A percentile compares a stretch with the other conserved stretches of the same genome.
These are phyloP conservation scores for Stratiolaelaps scimitus DNA, from an alignment of 1,140 invertebrate genomes.

Conservation along the genomic window DNA sequence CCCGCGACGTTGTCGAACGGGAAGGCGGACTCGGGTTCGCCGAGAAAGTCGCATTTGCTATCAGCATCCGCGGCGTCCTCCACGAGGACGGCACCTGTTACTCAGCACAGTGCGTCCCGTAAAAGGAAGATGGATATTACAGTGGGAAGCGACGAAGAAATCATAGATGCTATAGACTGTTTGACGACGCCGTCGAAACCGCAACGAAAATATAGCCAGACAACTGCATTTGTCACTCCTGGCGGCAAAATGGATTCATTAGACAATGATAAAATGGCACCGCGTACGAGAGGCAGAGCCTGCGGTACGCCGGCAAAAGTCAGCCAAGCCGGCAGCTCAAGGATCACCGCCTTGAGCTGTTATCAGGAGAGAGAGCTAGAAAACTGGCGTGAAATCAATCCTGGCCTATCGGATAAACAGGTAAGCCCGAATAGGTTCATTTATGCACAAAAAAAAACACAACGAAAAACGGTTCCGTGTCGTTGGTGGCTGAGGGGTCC, in stretches of 20 bases:
- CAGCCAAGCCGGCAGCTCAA: background rate
- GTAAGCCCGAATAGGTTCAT: background rate
- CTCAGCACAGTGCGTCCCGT: too few species aligned
- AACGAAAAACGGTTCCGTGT: too few species aligned
- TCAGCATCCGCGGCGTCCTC: too few species aligned
- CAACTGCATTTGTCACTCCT: background rate
- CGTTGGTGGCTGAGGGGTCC: background rate
- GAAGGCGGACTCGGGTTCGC: too few species aligned
- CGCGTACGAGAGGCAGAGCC: background rate
- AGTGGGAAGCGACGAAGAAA: too few species aligned
- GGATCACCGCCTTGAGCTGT: background rate
- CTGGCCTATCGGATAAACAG: background rate
- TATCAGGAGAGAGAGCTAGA: conserved; percentile 10
- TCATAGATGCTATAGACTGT: background rate
- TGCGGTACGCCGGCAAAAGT: too few species aligned
- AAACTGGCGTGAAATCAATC: background rate
- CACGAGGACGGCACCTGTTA: too few species aligned
- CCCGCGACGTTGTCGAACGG: too few species aligned
- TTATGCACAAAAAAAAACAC: too few species aligned
- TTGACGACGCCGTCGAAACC: background rate
- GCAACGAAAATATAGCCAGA: background rate
- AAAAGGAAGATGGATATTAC: too few species aligned
- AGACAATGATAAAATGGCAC: background rate
- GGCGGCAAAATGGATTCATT: background rate
- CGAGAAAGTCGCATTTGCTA: too few species aligned